Base-by-base conservation (phyloP, 2,113 vertebrate species). In the Vanacampus margaritifer region DNA sequence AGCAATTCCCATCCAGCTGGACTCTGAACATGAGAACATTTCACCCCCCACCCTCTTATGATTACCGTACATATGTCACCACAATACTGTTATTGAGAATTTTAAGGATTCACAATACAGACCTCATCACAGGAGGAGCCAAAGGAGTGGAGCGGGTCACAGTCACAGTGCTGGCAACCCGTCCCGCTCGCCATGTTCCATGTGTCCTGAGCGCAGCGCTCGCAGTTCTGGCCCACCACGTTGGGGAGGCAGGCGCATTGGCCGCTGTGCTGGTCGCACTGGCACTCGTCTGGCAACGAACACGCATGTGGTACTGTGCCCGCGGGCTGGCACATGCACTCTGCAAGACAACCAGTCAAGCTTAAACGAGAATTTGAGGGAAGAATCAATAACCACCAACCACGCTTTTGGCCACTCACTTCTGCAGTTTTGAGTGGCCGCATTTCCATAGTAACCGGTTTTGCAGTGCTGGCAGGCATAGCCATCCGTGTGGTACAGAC, bases 401-500 rank as follows among this genome's bases (percentile, higher is more conserved):
- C n/a, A 13, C 19, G 24, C 2, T 24, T 24, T 17, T 2, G 1
- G 10, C 26, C 21, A 84, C 97, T 97, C 88, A 99, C 97, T 98
- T 80, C 94, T 91, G 79, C 97, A 98, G 87, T 91, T 96, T 84
- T 96, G 97, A 37, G 86, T 92, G 58, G 88, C 81, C 0, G 97
- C 95, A 0, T 91, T 90, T 14, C 97, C 96, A 0, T 96, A 95
- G 81, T 97, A 98, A 14, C 97, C 97, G 6, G 75, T 48, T 10
- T 83, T 92, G 89, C 97, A 99, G 53, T 85, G 79, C 61, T 96
- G 92, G 81, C 97, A 99, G 1, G 81, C 83, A 48, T 91, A 77
- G 0, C 97, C 97, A 76, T 95, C 93, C 0, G 96, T 98, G 89
- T 98, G 93, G 82, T 95, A 88, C 71, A 95, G 92, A 76, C 97